Base-by-base conservation (phyloP, 2,888 invertebrate genomes). In the Zonitis immaculata region DNA sequence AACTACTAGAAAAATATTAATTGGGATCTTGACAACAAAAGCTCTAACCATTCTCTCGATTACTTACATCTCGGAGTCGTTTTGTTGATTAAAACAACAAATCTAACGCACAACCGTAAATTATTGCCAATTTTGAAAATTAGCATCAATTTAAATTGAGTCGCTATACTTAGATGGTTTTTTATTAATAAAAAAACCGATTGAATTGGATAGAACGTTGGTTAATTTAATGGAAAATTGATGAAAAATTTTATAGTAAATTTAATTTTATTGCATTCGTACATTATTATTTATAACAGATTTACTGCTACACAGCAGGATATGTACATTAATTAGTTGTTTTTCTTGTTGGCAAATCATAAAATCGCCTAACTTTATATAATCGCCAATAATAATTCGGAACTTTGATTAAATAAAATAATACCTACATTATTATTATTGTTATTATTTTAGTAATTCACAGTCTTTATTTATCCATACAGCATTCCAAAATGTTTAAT, bases 291-390 rank as follows among this genome's bases (percentile, higher is more conserved):
- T 51, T 56, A 54, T 54, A 61, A 58, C 57, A 51, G 58, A 42
- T 53, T 48, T 57, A 59, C 61, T 57, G 57, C 61, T 55, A 52
- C 44, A 44, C 16, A 46, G 59, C 61, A 59, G 62, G 64, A 65
- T 65, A 65, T 65, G 65, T 65, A 64, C 65, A 65, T 63, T 62
- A 60, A 65, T 64, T 58, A n/a, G n/a, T n/a, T 63, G 7, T 12
- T n/a, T 9, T 18, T 16, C n/a, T 14, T 11, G 12, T 16, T 20
- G 11, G 44, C 30, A 49, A 27, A 50, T 26, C 26, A 42, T n/a
- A 18, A 32, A 48, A 12, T 47, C 20, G 60, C 58, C 61, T 55
- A 53, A 59, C 52, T 46, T 44, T 46, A 44, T 27, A 20, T 48
- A 49, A 46, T 42, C 28, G 26, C 26, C 45, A 44, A 16, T n/a